phyloP scores from a whole-genome alignment of 1,140 invertebrate species.

The Lepidurus packardi region DNA sequence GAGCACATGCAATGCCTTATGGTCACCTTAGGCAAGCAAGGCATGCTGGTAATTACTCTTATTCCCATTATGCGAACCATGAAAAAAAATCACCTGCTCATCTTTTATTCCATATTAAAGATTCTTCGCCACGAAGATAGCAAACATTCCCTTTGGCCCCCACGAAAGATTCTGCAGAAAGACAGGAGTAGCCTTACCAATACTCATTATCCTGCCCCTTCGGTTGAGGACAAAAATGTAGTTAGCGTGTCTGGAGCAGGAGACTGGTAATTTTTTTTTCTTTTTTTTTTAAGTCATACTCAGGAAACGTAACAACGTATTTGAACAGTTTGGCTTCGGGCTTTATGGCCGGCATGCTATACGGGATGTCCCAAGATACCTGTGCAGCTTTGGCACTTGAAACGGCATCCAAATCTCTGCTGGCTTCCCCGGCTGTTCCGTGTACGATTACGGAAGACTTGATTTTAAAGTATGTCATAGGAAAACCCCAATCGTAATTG shows the following conservation, averaged over 20 bases:
- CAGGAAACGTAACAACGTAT: constrained; percentile 33
- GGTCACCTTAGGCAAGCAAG: constrained; percentile 45
- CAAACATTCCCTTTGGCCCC: constrained; percentile 12
- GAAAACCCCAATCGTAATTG: background rate
- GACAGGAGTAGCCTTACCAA: background rate
- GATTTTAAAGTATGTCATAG: background rate
- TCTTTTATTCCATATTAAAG: background rate
- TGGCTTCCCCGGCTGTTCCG: constrained; percentile 30
- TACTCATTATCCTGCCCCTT: constrained; percentile 35
- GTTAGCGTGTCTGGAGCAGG: constrained; percentile 54
- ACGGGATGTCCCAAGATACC: constrained; percentile 43
- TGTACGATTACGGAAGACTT: background rate
- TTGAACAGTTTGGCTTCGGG: constrained; percentile 49
- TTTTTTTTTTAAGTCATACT: constrained; percentile 36
- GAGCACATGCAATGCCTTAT: constrained; percentile 43
- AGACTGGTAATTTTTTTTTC: constrained; percentile 44
- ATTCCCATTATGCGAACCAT: background rate
- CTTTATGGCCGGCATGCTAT: constrained; percentile 49
- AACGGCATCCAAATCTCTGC: constrained; percentile 50
- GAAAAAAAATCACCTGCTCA: background rate
- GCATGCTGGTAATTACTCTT: constrained; percentile 43
- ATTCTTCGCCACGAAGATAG: constrained; percentile 22
- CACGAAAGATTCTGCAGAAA: background rate
- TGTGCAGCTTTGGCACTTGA: constrained; percentile 48
- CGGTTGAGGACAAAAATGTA: constrained; percentile 39